Percentiles rank a stretch among this genome's conserved stretches.
Conservation (phyloP, 2,113 vertebrate species). For the Galbula dea region DNA sequence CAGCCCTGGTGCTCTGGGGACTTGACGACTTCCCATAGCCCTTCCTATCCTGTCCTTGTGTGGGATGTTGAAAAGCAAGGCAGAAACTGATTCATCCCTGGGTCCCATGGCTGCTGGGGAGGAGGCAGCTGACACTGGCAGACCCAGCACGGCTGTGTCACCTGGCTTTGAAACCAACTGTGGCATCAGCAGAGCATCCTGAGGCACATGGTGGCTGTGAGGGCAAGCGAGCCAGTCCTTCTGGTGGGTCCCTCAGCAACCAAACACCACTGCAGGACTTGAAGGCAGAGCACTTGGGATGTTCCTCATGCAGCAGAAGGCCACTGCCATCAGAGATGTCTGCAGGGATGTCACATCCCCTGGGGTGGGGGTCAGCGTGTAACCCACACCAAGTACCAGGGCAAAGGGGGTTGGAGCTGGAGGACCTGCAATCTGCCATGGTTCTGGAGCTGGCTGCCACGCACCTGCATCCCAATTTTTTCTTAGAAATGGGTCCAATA, state of each 20-base stretch:
- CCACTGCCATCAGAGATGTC: fast-evolving
- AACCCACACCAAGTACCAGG: fast-evolving
- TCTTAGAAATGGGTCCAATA: background rate
- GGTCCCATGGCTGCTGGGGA: background rate
- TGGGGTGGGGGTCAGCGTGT: fast-evolving
- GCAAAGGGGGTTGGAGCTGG: too few relatives aligned
- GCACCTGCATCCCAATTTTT: fast-evolving
- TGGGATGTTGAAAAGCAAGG: background rate
- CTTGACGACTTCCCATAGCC: fast-evolving
- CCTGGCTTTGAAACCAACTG: background rate
- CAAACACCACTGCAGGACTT: fast-evolving
- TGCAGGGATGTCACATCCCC: background rate
- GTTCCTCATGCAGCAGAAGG: background rate
- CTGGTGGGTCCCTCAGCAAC: fast-evolving
- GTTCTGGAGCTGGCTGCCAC: background rate
- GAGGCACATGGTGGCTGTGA: background rate
- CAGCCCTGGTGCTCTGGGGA: background rate
- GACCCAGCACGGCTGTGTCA: background rate
- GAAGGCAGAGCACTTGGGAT: background rate
- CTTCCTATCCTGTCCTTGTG: fast-evolving
- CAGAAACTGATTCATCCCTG: background rate
- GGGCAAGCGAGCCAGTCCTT: background rate
- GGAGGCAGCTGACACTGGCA: background rate
- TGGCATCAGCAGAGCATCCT: fast-evolving
- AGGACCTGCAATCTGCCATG: fast-evolving